Conservation (phyloP, 2,797 vertebrate species). For the Jordanella pulchra region DNA sequence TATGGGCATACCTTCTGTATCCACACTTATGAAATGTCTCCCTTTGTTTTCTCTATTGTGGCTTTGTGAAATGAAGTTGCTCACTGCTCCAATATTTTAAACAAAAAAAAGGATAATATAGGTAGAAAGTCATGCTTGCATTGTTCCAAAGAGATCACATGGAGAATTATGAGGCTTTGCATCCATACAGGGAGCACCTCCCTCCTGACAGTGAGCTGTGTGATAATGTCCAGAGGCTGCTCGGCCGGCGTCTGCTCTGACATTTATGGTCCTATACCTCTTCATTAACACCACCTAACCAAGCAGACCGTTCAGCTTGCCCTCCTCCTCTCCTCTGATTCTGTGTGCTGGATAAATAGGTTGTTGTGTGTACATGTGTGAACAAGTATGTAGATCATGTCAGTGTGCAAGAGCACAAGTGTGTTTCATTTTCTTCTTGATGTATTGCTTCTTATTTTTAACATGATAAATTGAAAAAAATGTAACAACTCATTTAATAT, state of each 20-base stretch:
- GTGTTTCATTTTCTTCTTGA: slow-evolving; percentile 3
- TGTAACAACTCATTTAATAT: neutral
- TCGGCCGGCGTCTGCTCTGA: slow-evolving; percentile 84
- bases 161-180: neutral
- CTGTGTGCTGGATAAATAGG: slow-evolving; percentile 58
- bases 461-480: neutral
- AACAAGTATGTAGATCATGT: slow-evolving; percentile 10
- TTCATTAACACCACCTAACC: slow-evolving; percentile 90
- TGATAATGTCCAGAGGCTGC: slow-evolving; percentile 86
- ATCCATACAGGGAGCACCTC: slow-evolving; percentile 23
- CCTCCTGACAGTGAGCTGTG: slow-evolving; percentile 73
- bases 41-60: neutral
- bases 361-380: slow-evolving; percentile 39
- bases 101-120: neutral
- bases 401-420: slow-evolving; percentile 15
- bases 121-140: neutral
- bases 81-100: neutral
- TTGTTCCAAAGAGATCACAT: neutral
- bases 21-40: neutral
- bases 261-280: slow-evolving; percentile 87
- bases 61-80: neutral
- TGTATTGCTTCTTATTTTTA: neutral
- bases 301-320: slow-evolving; percentile 73
- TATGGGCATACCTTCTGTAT: neutral
- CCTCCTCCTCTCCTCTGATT: slow-evolving; percentile 58